Evolutionary conservation across 2,797 vertebrate species (phyloP).

Genomic region (Lates japonicus): DNA sequence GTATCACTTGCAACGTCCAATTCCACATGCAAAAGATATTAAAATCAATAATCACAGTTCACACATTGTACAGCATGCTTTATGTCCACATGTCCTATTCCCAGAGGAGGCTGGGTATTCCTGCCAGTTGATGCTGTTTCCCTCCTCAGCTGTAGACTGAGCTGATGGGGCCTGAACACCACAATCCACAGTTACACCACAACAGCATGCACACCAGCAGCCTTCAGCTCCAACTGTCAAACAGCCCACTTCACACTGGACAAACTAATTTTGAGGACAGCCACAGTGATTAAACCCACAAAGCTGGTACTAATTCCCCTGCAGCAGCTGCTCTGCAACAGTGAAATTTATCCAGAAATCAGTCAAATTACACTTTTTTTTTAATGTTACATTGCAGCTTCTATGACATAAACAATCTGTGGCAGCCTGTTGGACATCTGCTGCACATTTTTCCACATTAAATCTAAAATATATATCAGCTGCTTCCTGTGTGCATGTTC

Average conservation of each 20-base stretch:
- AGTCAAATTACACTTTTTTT: slow-evolving; percentile 29
- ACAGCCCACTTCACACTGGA: slow-evolving; percentile 26
- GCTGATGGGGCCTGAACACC: slow-evolving; percentile 37
- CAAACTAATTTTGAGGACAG: slow-evolving; percentile 39
- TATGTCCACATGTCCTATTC: slow-evolving; percentile 2
- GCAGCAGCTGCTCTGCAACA: slow-evolving; percentile 41
- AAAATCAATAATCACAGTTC: slow-evolving; percentile 39
- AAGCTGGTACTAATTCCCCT: slow-evolving; percentile 16
- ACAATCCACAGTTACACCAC: slow-evolving; percentile 30
- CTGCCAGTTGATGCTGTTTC: slow-evolving; percentile 12
- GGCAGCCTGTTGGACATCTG: slow-evolving; percentile 37
- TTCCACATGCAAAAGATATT: slow-evolving; percentile 23
- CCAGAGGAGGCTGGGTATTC: slow-evolving; percentile 24
- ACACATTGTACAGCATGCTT: slow-evolving; percentile 11
- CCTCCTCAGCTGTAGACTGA: slow-evolving; percentile 18
- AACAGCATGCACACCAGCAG: slow-evolving; percentile 15
- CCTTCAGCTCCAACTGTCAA: slow-evolving; percentile 33
- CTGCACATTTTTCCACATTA: slow-evolving; percentile 8
- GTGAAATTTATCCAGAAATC: slow-evolving; percentile 26
- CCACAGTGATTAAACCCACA: slow-evolving; percentile 42
- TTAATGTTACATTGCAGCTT: slow-evolving; percentile 28
- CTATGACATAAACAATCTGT: slow-evolving; percentile 18
- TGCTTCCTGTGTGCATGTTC: slow-evolving; percentile 9
- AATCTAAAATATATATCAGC: background rate
- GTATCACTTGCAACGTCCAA: background rate